phyloP scores from a whole-genome alignment of 2,888 invertebrate species.

The Drosophila suboccidentalis region DNA sequence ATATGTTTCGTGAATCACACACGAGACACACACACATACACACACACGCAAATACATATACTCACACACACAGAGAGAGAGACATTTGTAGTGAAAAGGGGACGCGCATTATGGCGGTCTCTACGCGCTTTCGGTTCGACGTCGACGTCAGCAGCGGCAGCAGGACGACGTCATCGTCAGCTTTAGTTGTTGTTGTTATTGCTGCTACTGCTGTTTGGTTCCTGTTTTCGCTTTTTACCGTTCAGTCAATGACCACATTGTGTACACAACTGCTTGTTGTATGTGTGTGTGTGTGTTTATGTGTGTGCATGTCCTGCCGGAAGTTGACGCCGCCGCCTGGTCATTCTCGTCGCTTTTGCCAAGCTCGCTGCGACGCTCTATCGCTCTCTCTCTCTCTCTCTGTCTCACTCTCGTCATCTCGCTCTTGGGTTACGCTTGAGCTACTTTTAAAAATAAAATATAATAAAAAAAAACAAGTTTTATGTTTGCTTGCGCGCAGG shows the following conservation, averaged over 20 bases:
- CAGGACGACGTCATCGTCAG: conserved; percentile 52
- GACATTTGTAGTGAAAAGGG: conserved; percentile 53
- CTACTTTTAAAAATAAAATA: conserved; percentile 60
- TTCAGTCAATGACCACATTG: conserved; percentile 81
- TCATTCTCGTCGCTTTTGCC: conserved; percentile 73
- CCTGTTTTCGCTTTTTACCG: conserved; percentile 82
- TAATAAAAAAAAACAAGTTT: conserved; percentile 67
- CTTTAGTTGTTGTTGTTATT: conserved; percentile 32
- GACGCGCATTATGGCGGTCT: conserved; percentile 78
- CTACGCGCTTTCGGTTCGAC: conserved; percentile 68
- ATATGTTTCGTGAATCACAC: conserved; percentile 75
- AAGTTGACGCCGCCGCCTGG: conserved; percentile 77
- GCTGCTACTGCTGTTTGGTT: conserved; percentile 60
- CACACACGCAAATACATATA: background rate
- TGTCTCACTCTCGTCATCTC: conserved; percentile 11
- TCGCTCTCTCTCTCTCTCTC: conserved; percentile 16
- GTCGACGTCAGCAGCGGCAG: too few relatives aligned
- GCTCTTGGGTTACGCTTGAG: conserved; percentile 55
- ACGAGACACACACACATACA: conserved; percentile 34
- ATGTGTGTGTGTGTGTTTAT: conserved; percentile 33
- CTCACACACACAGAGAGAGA: conserved; percentile 2
- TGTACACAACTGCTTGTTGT: conserved; percentile 66
- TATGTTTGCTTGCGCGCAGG: conserved; percentile 54
- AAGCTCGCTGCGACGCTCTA: conserved; percentile 62
- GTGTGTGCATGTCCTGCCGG: conserved; percentile 73